Evolutionary conservation across 2,113 vertebrate species (phyloP), one percentile per base, ranked within the genome.

Genomic region (Ammospiza caudacuta): DNA sequence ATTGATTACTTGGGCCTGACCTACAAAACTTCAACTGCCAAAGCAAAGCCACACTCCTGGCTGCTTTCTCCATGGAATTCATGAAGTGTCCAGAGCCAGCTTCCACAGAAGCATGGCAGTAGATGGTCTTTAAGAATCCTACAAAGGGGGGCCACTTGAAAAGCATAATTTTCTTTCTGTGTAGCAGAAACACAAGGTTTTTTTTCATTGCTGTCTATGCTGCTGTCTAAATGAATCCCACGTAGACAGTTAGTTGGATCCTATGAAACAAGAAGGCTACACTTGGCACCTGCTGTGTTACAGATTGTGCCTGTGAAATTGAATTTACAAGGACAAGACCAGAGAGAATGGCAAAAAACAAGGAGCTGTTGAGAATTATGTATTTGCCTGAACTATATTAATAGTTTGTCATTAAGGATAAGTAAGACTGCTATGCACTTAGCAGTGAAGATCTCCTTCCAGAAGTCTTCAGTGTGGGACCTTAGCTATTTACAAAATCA

Each of bases 261-360:
- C 83, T 77, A 67, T 54, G 79, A 95, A 96, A 95, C 82, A 90
- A 95, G 91, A 77, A 91, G 93, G 93, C 83, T 96, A 93, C 67
- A 86, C 72, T 94, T 95, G 92, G 93, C 94, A 95, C 72, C 94
- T 87, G 57, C 94, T 95, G 85, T 15, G 6, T 92, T 97, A 94
- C 92, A 95, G 95, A 95, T 64, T 95, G 92, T 86, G 87, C 88
- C 83, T 95, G 88, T 86, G 90, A 95, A 96, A 94, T 90, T 73
- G 79, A 91, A 97, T 95, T 95, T 91, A 80, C 92, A 93, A 95
- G 75, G 92, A 91, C 91, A 92, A 90, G 70, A 94, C 92, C 68
- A 88, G 72, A 90, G 43, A 95, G 72, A 93, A 87, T 28, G 59
- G 67, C n/a, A 94, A 95, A 89, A 93, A 92, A 37, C 49, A 90